Conservation (phyloP, 2,113 vertebrate species). For the Indri indri region DNA sequence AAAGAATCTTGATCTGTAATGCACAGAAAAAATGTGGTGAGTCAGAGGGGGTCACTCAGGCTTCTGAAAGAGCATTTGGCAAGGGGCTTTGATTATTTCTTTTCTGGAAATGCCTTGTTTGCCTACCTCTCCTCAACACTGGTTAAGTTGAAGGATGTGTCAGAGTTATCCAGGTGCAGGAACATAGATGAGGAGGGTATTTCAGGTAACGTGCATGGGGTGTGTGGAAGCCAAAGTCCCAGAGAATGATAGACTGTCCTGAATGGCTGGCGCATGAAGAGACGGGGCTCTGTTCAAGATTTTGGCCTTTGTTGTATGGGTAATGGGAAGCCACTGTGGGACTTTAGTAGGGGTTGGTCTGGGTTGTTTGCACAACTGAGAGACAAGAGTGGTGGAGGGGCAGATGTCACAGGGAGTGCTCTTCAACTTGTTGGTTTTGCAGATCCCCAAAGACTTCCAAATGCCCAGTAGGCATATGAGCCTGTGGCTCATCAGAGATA, state of each 20-base stretch:
- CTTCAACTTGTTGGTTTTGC: not conserved
- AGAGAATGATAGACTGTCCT: not conserved
- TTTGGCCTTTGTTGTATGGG: not conserved
- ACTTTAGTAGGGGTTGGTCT: not conserved
- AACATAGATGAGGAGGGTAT: not conserved
- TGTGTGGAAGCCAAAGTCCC: not conserved
- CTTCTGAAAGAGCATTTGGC: not conserved
- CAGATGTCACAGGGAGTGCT: not conserved
- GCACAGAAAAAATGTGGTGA: not conserved
- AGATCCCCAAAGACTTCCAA: not conserved
- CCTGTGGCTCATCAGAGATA: not conserved
- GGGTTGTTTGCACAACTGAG: not conserved
- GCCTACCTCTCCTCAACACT: not conserved
- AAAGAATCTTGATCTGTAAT: not conserved
- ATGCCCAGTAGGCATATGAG: not conserved
- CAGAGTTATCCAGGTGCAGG: not conserved
- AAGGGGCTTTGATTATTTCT: not conserved
- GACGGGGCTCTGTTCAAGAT: not conserved
- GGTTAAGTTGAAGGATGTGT: not conserved
- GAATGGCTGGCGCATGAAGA: not conserved
- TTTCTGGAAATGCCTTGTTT: not conserved
- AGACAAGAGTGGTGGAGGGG: not conserved
- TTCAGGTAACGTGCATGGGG: not conserved
- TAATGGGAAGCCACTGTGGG: not conserved
- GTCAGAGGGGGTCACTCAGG: not conserved